These are phyloP conservation scores for Calidris pugnax DNA, from an alignment of 2,113 vertebrate species.

Conservation along the genomic window DNA sequence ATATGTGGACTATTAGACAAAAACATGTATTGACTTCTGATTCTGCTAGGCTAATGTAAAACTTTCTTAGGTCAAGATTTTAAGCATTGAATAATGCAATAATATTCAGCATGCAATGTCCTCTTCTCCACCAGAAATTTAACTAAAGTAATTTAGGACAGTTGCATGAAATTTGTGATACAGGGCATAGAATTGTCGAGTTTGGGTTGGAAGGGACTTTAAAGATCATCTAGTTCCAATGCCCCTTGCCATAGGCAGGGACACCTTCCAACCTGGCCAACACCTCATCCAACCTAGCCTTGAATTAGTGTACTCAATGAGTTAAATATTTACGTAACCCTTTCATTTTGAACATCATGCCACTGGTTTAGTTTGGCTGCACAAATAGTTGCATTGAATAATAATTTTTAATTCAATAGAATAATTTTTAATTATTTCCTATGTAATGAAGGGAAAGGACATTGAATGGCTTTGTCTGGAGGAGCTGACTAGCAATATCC, in stretches of 20 bases:
- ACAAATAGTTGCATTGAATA: background rate
- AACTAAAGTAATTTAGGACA: background rate
- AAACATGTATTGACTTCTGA: background rate
- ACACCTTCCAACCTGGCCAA: background rate
- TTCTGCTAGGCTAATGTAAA: background rate
- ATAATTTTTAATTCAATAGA: background rate
- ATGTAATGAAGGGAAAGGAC: background rate
- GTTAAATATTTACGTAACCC: background rate
- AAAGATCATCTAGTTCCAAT: background rate
- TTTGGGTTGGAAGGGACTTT: background rate
- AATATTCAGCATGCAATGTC: background rate
- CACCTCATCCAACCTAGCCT: background rate
- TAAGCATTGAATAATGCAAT: background rate
- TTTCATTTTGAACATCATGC: background rate
- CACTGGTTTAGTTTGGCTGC: background rate
- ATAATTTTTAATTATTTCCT: background rate
- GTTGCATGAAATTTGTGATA: background rate
- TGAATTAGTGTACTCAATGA: background rate
- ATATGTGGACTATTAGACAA: background rate
- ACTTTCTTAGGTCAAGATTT: background rate
- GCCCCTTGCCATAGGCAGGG: background rate
- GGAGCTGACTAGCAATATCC: background rate
- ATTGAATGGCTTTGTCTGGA: background rate
- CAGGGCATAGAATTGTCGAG: background rate
- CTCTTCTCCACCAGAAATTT: background rate